These are phyloP conservation scores for Halocaridina rubra DNA, from an alignment of 2,888 invertebrate genomes.

Conservation along the genomic window DNA sequence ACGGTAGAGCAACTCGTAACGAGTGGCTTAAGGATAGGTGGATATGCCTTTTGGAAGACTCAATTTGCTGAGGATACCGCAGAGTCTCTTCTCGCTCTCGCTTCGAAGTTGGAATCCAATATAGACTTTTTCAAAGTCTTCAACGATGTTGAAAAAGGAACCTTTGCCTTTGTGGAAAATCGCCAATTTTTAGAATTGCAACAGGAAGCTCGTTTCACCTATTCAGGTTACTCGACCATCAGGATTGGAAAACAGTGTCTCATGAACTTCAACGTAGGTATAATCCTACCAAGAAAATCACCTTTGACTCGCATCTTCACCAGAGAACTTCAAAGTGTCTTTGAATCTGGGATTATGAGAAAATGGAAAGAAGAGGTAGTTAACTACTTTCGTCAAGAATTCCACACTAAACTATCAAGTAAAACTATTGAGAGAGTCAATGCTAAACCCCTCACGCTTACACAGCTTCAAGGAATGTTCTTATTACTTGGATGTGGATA, in stretches of 20 bases:
- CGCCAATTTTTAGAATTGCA: slow-evolving; percentile 33
- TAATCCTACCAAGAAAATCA: slow-evolving; percentile 46
- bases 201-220: slow-evolving; percentile 16
- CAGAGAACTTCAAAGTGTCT: slow-evolving; percentile 13
- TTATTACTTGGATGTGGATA: no score
- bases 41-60: slow-evolving; percentile 41
- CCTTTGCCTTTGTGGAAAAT: slow-evolving; percentile 42
- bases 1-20: slow-evolving; percentile 25
- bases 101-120: slow-evolving; percentile 19
- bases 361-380: slow-evolving; percentile 46
- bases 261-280: slow-evolving; percentile 39
- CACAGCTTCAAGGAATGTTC: slow-evolving; percentile 25
- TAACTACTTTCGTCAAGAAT: slow-evolving; percentile 17
- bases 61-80: slow-evolving; percentile 47
- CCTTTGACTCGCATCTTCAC: slow-evolving; percentile 27
- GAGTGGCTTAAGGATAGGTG: slow-evolving; percentile 40
- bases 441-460: neutral
- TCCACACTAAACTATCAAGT: neutral
- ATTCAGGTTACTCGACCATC: slow-evolving; percentile 29
- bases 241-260: slow-evolving; percentile 41
- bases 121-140: slow-evolving; percentile 25
- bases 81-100: slow-evolving; percentile 7
- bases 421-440: neutral
- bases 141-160: slow-evolving; percentile 28
- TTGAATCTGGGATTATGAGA: slow-evolving; percentile 39